These are phyloP conservation scores for Neomorphus geoffroyi DNA, from an alignment of 2,797 vertebrate species.

Conservation along the genomic window DNA sequence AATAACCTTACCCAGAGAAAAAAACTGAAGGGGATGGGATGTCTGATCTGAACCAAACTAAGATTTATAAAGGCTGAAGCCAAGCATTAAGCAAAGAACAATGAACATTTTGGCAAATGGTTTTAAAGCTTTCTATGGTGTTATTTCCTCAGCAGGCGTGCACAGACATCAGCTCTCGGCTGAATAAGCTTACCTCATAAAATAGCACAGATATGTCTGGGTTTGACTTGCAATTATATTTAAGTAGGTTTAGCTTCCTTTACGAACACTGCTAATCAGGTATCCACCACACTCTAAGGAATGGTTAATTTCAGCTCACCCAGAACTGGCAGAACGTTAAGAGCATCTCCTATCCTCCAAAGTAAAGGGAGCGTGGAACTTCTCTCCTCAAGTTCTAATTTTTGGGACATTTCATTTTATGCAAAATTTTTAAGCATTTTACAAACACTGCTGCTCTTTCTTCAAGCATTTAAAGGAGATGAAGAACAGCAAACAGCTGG, in stretches of 20 bases:
- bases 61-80: neutral
- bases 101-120: neutral
- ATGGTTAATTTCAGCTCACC: accelerated
- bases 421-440: neutral
- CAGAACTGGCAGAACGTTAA: neutral
- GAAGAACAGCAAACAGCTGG: neutral
- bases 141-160: neutral
- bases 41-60: neutral
- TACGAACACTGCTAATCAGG: neutral
- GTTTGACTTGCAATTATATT: neutral
- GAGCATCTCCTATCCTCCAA: neutral
- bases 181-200: neutral
- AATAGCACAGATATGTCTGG: neutral
- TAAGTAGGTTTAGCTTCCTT: neutral
- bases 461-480: neutral
- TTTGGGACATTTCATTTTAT: neutral
- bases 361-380: accelerated
- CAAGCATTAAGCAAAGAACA: neutral
- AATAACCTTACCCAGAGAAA: neutral
- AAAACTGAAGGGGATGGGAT: neutral
- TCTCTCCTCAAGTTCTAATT: neutral
- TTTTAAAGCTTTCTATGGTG: neutral
- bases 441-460: neutral
- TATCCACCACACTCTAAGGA: accelerated
- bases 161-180: neutral